Conservation (phyloP, 2,888 invertebrate species). For the Nomada hirtipes region DNA sequence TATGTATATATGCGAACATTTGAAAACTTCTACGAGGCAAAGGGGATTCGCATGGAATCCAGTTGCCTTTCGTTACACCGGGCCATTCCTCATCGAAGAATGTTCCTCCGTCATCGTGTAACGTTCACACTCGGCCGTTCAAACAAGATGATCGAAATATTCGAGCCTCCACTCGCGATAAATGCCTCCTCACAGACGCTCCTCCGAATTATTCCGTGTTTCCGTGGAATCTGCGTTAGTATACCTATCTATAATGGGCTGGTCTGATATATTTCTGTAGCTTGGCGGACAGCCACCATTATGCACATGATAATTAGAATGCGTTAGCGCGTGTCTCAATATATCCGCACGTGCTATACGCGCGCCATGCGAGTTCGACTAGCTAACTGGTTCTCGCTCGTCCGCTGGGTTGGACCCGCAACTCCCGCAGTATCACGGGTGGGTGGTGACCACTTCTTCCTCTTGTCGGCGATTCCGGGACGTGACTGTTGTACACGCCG, state of each 20-base stretch:
- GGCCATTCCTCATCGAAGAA: conserved; percentile 26
- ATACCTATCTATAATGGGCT: conserved; percentile 79
- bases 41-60: not conserved
- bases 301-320: conserved; percentile 85
- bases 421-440: conserved; percentile 27
- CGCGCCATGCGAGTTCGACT: conserved; percentile 61
- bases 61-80: conserved; percentile 21
- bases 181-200: conserved; percentile 18
- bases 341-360: conserved; percentile 80
- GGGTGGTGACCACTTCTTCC: conserved; percentile 57
- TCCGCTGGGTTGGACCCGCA: conserved; percentile 50
- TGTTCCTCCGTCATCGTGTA: conserved; percentile 20
- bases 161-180: conserved; percentile 42
- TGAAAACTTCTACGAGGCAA: not conserved
- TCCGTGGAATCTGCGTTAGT: conserved; percentile 72
- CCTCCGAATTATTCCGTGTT: conserved; percentile 40
- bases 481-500: conserved; percentile 38
- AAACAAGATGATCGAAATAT: conserved; percentile 29
- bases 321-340: conserved; percentile 85
- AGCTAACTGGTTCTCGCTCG: conserved; percentile 55
- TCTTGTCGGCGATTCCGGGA: conserved; percentile 37
- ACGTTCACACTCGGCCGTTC: conserved; percentile 2
- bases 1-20: no score
- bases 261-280: conserved; percentile 83
- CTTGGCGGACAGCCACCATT: conserved; percentile 84